These are phyloP conservation scores for Tapirus terrestris DNA, from an alignment of 2,113 vertebrate genomes.

Conservation along the genomic window DNA sequence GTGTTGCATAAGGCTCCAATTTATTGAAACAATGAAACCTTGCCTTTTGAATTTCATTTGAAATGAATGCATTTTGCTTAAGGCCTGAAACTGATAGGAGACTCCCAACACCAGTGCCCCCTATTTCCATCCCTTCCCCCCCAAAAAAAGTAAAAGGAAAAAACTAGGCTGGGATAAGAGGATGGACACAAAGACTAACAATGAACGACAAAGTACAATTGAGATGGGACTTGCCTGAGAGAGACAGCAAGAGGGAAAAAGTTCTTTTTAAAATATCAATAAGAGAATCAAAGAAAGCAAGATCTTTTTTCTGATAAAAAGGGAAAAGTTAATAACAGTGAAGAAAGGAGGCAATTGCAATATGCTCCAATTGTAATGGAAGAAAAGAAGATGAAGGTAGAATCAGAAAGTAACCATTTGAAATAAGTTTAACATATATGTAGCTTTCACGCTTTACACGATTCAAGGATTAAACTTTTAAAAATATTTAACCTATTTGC, in stretches of 20 bases:
- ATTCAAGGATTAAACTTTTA: constrained; percentile 26
- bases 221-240: constrained; percentile 68
- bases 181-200: constrained; percentile 73
- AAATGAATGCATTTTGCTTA: constrained; percentile 50
- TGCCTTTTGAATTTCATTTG: constrained; percentile 34
- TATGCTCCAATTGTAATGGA: constrained; percentile 36
- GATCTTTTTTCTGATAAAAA: constrained; percentile 76
- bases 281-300: constrained; percentile 80
- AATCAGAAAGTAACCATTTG: constrained; percentile 56
- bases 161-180: constrained; percentile 66
- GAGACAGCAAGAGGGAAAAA: constrained; percentile 69
- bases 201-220: constrained; percentile 74
- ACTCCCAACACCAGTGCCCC: not conserved
- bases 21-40: constrained; percentile 39
- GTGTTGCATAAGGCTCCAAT: not conserved
- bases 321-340: constrained; percentile 79
- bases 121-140: not conserved
- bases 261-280: constrained; percentile 80
- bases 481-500: constrained; percentile 54
- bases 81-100: constrained; percentile 38
- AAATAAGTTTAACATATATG: constrained; percentile 57
- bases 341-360: constrained; percentile 72
- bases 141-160: not conserved
- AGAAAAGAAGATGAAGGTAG: constrained; percentile 64
- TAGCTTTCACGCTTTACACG: not conserved